Evolutionary conservation across 2,113 vertebrate species (phyloP).

Genomic region (Canis aureus): DNA sequence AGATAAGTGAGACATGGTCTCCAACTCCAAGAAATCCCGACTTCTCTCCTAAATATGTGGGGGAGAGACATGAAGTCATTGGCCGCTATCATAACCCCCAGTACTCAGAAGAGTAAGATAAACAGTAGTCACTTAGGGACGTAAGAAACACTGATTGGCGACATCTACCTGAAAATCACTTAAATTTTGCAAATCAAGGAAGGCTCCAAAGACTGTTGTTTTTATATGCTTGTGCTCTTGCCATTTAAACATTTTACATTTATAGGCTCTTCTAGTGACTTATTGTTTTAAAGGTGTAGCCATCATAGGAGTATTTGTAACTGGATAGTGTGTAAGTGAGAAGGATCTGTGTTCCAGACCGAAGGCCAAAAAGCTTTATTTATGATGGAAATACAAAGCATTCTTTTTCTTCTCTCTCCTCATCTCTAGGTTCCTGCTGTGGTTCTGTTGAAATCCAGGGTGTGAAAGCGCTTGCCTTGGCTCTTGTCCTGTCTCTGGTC

Average conservation of each 20-base stretch:
- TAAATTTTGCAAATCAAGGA: not conserved
- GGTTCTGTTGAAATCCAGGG: not conserved
- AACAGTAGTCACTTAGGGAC: not conserved
- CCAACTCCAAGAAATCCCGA: not conserved
- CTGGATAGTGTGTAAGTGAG: not conserved
- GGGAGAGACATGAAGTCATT: not conserved
- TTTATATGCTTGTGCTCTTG: constrained; percentile 17
- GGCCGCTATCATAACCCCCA: not conserved
- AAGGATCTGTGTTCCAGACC: not conserved
- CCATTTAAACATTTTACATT: not conserved
- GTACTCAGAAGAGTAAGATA: not conserved
- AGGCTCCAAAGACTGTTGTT: not conserved
- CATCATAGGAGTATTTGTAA: not conserved
- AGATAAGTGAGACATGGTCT: not conserved
- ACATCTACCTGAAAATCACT: not conserved
- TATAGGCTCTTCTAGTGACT: not conserved
- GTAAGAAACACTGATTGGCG: not conserved
- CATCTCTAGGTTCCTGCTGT: not conserved
- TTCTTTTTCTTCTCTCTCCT: not conserved
- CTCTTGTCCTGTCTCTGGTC: not conserved
- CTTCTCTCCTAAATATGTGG: not conserved
- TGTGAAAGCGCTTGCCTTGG: not conserved
- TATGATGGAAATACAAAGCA: not conserved
- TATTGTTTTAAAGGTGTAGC: not conserved
- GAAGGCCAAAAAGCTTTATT: not conserved